phyloP scores from a whole-genome alignment of 2,888 invertebrate species.

The Eristalinus sepulchralis region DNA sequence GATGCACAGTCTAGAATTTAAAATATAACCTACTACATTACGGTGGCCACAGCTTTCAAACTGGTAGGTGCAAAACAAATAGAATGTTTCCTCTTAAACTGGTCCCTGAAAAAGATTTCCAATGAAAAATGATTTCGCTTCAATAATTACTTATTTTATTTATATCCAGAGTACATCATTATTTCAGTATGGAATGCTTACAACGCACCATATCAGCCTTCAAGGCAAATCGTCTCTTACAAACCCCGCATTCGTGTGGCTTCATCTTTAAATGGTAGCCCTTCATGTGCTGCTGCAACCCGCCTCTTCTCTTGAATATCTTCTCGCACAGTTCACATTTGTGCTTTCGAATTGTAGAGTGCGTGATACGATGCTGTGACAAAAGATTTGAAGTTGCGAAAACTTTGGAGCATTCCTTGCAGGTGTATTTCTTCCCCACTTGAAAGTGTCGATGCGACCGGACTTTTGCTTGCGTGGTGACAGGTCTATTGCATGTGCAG shows the following conservation, averaged over 20 bases:
- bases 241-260: conserved; percentile 78
- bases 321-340: conserved; percentile 78
- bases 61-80: no score
- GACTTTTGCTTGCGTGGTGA: conserved; percentile 48
- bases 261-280: conserved; percentile 79
- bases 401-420: conserved; percentile 68
- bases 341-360: conserved; percentile 77
- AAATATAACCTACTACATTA: no score
- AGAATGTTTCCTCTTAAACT: no score
- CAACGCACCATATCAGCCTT: conserved; percentile 80
- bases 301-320: conserved; percentile 79
- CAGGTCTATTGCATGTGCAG: conserved; percentile 47
- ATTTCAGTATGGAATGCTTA: conserved; percentile 76
- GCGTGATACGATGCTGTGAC: conserved; percentile 79
- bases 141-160: background rate
- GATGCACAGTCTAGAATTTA: no score
- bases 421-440: conserved; percentile 49
- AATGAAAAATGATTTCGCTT: background rate
- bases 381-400: conserved; percentile 73
- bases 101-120: background rate
- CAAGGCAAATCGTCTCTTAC: conserved; percentile 78
- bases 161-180: background rate
- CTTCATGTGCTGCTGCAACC: conserved; percentile 79
- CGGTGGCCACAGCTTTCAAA: no score
- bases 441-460: conserved; percentile 60